Base-by-base conservation (phyloP, 2,888 invertebrate species). In the Eristalis intricaria region DNA sequence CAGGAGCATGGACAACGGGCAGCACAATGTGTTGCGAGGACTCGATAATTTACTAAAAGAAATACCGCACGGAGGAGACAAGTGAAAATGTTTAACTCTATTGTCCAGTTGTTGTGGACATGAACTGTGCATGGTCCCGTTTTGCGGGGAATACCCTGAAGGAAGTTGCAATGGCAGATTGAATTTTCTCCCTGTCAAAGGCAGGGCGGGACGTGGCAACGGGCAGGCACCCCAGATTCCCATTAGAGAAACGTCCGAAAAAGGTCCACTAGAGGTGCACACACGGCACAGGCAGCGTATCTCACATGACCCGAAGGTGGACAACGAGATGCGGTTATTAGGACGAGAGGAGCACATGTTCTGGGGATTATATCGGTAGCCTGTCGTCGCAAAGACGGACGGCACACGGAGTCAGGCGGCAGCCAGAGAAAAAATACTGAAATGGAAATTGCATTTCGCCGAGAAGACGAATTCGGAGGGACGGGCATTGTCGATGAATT, bases 241-340 rank as follows among this genome's bases (percentile, higher is more conserved):
- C 63, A 88, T 88, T 88, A 88, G 88, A 84, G 84, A 88, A 84
- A 88, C 76, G 88, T 88, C 88, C 75, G 73, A 84, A 88, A 88
- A 88, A 88, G 66, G 78, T 74, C 77, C 77, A 79, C 60, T 50
- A 4, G 38, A 7, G 40, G 35, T 50, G 63, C 29, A 60, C 58
- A 74, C 29, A 60, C n/a, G n/a, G 38, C 40, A 22, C 58, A 71
- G 50, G 32, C 23, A 38, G 40, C 58, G 26, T 64, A 65, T 35
- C 73, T 29, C 78, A 79, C 79, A 87, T 87, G 84, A 76, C 87
- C 84, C 40, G 76, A 76, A 84, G 87, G 87, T 79, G 78, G 70
- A 69, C 66, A 50, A 71, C 70, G 65, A 82, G 65, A 68, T 71
- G 76, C 23, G 74, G 73, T 73, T 87, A 71, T 76, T 78, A 75